Percentiles rank a stretch among this genome's conserved stretches.
Conservation (phyloP, 1,140 invertebrate species). For the Agraylea sexmaculata region DNA sequence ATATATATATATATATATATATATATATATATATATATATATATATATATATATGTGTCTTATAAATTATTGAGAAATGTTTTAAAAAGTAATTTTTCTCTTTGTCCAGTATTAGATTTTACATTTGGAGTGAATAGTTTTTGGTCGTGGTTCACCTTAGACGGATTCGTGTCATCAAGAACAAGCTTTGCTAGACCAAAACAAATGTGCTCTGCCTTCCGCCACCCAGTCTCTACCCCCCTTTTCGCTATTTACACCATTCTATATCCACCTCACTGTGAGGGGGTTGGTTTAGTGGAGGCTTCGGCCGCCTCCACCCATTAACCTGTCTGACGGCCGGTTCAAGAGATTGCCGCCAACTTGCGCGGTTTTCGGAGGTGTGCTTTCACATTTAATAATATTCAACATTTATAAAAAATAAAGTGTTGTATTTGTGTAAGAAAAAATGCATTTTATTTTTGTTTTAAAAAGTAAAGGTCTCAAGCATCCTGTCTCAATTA, state of each 20-base stretch:
- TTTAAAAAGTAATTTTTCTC: too few species aligned
- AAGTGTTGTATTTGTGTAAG: not conserved
- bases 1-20: too few species aligned
- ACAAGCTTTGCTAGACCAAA: slow-evolving; percentile 21
- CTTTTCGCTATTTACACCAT: slow-evolving; percentile 4
- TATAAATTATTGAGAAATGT: too few species aligned
- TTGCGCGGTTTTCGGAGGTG: slow-evolving; percentile 1
- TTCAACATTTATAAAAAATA: not conserved
- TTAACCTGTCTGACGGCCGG: slow-evolving; percentile 21
- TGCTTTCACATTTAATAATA: not conserved
- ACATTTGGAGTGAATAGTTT: too few species aligned
- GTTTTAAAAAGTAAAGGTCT: not conserved
- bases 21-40: too few species aligned
- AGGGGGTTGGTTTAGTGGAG: too few species aligned
- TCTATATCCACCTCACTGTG: slow-evolving; percentile 2
- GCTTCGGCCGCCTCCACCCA: slow-evolving; percentile 9
- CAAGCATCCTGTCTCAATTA: not conserved
- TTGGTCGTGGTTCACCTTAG: too few species aligned
- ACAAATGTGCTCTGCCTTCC: slow-evolving; percentile 16
- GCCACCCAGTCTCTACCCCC: not conserved
- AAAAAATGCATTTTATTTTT: not conserved
- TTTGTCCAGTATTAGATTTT: too few species aligned
- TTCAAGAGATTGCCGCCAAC: slow-evolving; percentile 10
- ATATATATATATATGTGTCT: too few species aligned
- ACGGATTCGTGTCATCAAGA: slow-evolving; percentile 23